Evolutionary conservation across 2,797 vertebrate species (phyloP), one percentile per base, ranked within the genome.

Genomic region (Sebastiscus tertius): DNA sequence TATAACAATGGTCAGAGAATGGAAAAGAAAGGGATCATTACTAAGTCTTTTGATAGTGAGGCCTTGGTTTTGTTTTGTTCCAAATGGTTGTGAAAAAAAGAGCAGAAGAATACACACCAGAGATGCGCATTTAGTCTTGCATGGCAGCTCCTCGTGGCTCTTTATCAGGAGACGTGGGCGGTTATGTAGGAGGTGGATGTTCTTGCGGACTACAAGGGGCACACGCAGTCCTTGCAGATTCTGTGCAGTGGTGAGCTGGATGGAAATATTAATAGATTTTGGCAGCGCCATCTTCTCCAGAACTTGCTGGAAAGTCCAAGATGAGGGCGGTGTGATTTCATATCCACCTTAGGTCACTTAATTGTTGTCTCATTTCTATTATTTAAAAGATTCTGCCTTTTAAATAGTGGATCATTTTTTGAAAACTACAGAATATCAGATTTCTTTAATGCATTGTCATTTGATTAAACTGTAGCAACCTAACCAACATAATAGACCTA

Each of bases 191-290:
- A 91, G 90, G 88, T 93, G 86, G 85, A 92, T 95, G 94, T 94
- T 95, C 93, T 91, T 86, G 83, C 69, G 60, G 90, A 88, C 92
- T 91, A 89, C 88, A 89, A 91, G 87, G 91, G 89, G 89, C 83
- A 90, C 90, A 89, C 58, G 77, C 91, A 91, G 93, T 85, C 89
- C 88, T 89, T 89, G 88, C 91, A 89, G 88, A 90, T 92, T 88
- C 65, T 77, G 75, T 86, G 79, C 77, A 67, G 71, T 72, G 86
- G 85, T 90, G 87, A 91, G 84, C 79, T 85, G 80, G 88, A 76
- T 92, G 82, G 74, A 39, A 86, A 87, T 95, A 95, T 94, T 93
- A 89, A 91, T 94, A 95, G 91, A 91, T 80, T 87, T 84, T 91
- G 87, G 88, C 83, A 86, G 74, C 61, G 73, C 72, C 81, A 82